These are phyloP conservation scores for Drosophila repletoides DNA, from an alignment of 1,140 invertebrate genomes.

Conservation along the genomic window DNA sequence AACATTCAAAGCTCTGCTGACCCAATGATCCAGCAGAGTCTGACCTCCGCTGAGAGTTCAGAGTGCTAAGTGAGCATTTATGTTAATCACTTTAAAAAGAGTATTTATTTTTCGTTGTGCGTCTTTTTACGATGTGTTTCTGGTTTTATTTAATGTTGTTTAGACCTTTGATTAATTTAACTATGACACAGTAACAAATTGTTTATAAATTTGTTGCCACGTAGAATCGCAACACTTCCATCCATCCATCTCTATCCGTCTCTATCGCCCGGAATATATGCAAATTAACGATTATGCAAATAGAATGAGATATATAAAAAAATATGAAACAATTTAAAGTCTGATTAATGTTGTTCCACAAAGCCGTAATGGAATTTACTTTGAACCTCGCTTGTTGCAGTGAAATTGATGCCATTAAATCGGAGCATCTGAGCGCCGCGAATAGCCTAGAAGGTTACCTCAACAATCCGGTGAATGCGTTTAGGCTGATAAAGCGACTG, in stretches of 20 bases:
- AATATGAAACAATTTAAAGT: slow-evolving; percentile 38
- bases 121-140: too few species aligned
- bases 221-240: slow-evolving; percentile 1
- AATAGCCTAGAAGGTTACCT: slow-evolving; percentile 91
- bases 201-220: slow-evolving; percentile 29
- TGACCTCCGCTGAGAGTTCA: too few species aligned
- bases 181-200: slow-evolving; percentile 14
- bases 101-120: not conserved
- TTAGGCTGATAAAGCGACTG: slow-evolving; percentile 95
- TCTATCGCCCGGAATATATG: not conserved
- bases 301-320: too few species aligned
- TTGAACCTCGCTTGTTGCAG: slow-evolving; percentile 79
- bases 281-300: slow-evolving; percentile 40
- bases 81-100: not conserved
- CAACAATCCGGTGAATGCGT: slow-evolving; percentile 98
- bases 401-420: slow-evolving; percentile 86
- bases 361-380: slow-evolving; percentile 3
- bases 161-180: slow-evolving; percentile 25
- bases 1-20: too few species aligned
- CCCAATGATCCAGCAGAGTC: too few species aligned
- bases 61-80: too few species aligned
- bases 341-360: slow-evolving; percentile 24
- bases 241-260: not conserved
- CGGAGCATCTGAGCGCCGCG: slow-evolving; percentile 90
- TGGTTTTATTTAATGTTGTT: not conserved